A percentile compares a stretch with the other conserved stretches of the same genome.
Evolutionary conservation across 2,888 invertebrate species (phyloP).

Genomic region (Flabesymbios commensalis): DNA sequence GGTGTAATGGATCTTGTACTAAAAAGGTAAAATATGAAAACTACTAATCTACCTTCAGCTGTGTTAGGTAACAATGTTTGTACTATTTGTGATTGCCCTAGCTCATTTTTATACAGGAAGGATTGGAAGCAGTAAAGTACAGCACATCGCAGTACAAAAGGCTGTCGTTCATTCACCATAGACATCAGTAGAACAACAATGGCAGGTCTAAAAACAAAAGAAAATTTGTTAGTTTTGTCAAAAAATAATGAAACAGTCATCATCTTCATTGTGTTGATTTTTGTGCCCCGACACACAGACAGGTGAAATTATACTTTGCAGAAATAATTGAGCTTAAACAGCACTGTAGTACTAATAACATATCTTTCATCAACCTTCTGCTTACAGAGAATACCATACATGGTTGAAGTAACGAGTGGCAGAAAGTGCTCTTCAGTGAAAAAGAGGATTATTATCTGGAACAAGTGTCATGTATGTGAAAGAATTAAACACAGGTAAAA

Average conservation of each 20-base stretch:
- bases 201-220: conserved; percentile 71
- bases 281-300: not conserved
- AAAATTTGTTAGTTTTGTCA: not conserved
- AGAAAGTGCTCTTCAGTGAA: too few relatives aligned
- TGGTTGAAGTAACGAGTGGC: too few relatives aligned
- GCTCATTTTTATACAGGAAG: conserved; percentile 89
- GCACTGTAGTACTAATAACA: too few relatives aligned
- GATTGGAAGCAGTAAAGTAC: conserved; percentile 97
- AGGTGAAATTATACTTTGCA: too few relatives aligned
- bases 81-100: conserved; percentile 83
- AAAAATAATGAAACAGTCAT: not conserved
- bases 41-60: conserved; percentile 73
- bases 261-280: not conserved
- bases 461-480: too few relatives aligned
- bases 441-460: too few relatives aligned
- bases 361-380: too few relatives aligned
- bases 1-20: too few relatives aligned
- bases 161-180: conserved; percentile 97
- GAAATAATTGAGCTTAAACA: too few relatives aligned
- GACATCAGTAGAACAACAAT: conserved; percentile 94
- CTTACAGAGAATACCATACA: too few relatives aligned
- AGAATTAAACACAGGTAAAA: too few relatives aligned
- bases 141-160: conserved; percentile 84
- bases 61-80: conserved; percentile 89
- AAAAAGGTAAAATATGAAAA: too few relatives aligned